phyloP scores from a whole-genome alignment of 2,888 invertebrate species.

The Strigamia crassipes region DNA sequence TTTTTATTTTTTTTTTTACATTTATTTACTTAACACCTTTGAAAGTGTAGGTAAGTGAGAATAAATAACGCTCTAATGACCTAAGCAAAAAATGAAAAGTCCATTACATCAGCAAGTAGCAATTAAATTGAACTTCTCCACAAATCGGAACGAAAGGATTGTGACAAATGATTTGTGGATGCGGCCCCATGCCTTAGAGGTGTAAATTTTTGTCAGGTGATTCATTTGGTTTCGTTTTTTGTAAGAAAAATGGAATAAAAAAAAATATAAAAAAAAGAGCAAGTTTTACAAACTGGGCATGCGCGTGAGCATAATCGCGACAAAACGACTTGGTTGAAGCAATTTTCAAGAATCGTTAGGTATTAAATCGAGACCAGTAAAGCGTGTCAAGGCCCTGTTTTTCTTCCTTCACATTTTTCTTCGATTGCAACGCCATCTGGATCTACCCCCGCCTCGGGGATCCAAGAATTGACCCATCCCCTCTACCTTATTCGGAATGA shows the following conservation, averaged over 20 bases:
- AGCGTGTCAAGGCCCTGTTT: conserved; percentile 24
- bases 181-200: conserved; percentile 10
- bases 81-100: conserved; percentile 4
- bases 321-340: conserved; percentile 27
- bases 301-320: background rate
- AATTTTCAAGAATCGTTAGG: conserved; percentile 15
- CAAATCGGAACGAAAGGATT: conserved; percentile 34
- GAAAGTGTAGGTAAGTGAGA: conserved; percentile 12
- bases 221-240: background rate
- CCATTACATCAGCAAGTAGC: conserved; percentile 28
- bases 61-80: conserved; percentile 37
- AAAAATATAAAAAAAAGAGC: too few relatives aligned
- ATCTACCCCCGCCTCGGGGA: conserved; percentile 40
- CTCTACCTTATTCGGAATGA: conserved; percentile 32
- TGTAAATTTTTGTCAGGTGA: conserved; percentile 8
- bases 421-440: conserved; percentile 32
- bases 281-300: background rate
- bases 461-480: conserved; percentile 24
- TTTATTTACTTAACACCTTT: background rate
- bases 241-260: background rate
- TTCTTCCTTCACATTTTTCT: conserved; percentile 16
- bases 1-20: background rate
- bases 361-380: conserved; percentile 35
- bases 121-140: conserved; percentile 29
- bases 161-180: conserved; percentile 40